phyloP scores from a whole-genome alignment of 2,797 vertebrate genomes.

The Eremophila alpestris region DNA sequence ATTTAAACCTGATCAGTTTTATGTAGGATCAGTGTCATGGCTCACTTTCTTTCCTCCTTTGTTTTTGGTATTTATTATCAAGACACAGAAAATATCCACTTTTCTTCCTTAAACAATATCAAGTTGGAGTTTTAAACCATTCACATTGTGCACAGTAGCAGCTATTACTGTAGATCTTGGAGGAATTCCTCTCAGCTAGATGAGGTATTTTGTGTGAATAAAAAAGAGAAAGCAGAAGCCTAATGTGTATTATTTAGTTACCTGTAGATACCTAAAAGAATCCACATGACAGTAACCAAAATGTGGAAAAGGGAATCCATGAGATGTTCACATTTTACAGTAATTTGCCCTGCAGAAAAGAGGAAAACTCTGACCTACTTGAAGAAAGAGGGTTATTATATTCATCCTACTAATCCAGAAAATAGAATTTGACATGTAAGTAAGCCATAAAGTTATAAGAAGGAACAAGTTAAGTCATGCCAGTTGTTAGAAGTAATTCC shows the following conservation, averaged over 20 bases:
- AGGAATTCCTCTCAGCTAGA: background rate
- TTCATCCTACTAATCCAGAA: constrained; percentile 33
- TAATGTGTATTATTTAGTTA: background rate
- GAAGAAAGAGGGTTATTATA: constrained; percentile 39
- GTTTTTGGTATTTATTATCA: background rate
- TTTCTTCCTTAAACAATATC: background rate
- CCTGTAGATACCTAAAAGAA: constrained; percentile 17
- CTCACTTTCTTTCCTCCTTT: background rate
- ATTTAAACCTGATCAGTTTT: background rate
- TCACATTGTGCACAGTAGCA: background rate
- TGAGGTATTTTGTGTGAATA: background rate
- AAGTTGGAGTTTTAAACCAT: background rate
- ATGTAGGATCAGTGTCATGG: background rate
- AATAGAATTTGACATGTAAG: constrained; percentile 42
- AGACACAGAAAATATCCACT: background rate
- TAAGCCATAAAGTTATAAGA: constrained; percentile 33
- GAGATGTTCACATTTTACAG: constrained; percentile 1
- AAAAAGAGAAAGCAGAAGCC: background rate
- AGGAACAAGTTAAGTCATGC: constrained; percentile 64
- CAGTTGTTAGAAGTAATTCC: constrained; percentile 49
- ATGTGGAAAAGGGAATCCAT: background rate
- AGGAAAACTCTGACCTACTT: constrained; percentile 58
- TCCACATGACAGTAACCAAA: background rate
- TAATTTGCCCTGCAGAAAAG: background rate
- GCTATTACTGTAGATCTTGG: background rate